phyloP scores from a whole-genome alignment of 2,113 vertebrate genomes.

The Macrotis lagotis region DNA sequence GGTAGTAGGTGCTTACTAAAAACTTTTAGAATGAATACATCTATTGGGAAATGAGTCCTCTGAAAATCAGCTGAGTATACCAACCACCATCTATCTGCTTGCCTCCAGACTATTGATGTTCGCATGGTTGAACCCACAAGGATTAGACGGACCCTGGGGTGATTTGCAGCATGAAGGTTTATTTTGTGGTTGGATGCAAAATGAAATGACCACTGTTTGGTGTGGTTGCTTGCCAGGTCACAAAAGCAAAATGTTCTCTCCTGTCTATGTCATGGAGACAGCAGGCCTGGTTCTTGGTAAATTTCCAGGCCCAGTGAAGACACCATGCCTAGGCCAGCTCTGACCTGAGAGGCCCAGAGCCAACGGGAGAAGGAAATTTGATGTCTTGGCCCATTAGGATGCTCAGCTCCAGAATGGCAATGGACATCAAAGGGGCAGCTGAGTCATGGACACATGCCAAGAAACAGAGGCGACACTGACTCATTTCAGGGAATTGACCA shows the following conservation, averaged over 20 bases:
- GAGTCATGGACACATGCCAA: not conserved
- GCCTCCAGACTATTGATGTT: not conserved
- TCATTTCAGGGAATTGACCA: not conserved
- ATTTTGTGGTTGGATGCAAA: not conserved
- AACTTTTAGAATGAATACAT: slow-evolving; percentile 1
- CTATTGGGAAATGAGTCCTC: not conserved
- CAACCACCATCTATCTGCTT: not conserved
- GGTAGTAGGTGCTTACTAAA: not conserved
- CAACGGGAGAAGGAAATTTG: not conserved
- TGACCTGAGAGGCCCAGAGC: not conserved
- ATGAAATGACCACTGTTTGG: not conserved
- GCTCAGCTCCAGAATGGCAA: not conserved
- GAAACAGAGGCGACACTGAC: not conserved
- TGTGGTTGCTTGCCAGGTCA: not conserved
- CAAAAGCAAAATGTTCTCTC: not conserved
- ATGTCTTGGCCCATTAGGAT: not conserved
- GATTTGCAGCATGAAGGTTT: not conserved
- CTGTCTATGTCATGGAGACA: not conserved
- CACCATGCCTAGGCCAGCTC: not conserved
- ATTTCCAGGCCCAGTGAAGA: not conserved
- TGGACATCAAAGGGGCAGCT: not conserved
- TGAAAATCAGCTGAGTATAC: not conserved
- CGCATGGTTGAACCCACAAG: not conserved
- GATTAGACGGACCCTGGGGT: not conserved
- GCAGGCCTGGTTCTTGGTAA: not conserved